Conservation (phyloP, 2,888 invertebrate species). For the Aphelenchoides bicaudatus region DNA sequence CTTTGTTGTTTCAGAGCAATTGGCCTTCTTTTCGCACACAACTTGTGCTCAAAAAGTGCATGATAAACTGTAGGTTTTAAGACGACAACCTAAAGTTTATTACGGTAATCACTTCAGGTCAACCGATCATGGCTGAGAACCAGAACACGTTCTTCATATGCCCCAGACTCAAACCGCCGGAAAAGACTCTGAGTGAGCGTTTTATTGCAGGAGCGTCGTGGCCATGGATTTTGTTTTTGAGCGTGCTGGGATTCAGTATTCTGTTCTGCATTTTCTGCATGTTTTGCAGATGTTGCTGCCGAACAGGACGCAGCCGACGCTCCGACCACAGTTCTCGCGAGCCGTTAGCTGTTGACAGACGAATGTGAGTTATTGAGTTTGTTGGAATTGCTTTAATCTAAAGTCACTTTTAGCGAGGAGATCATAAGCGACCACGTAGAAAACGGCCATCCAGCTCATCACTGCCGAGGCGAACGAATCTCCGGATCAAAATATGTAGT, state of each 20-base stretch:
- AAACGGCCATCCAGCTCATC: not conserved
- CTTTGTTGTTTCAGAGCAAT: conserved; percentile 23
- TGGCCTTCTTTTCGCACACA: conserved; percentile 22
- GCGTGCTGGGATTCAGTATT: conserved; percentile 20
- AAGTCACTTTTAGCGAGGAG: conserved; percentile 22
- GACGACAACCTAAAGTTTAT: too few relatives aligned
- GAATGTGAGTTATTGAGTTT: conserved; percentile 20
- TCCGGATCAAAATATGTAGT: conserved; percentile 25
- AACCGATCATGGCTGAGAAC: conserved; percentile 30
- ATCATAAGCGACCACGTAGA: conserved; percentile 22
- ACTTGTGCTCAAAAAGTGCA: conserved; percentile 22
- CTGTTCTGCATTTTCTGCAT: conserved; percentile 27
- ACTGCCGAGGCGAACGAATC: conserved; percentile 14
- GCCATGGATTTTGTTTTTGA: conserved; percentile 29
- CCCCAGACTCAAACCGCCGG: conserved; percentile 31
- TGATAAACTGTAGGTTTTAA: conserved; percentile 19
- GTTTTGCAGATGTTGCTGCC: conserved; percentile 30
- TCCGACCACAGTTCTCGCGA: conserved; percentile 23
- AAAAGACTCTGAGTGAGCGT: conserved; percentile 31
- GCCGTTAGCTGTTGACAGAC: conserved; percentile 20
- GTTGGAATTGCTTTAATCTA: conserved; percentile 7
- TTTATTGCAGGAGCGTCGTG: conserved; percentile 31
- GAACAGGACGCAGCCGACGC: conserved; percentile 11
- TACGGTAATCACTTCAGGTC: too few relatives aligned
- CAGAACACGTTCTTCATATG: conserved; percentile 26